Base-by-base conservation (phyloP, 1,140 invertebrate genomes). In the Neomicropteryx cornuta region DNA sequence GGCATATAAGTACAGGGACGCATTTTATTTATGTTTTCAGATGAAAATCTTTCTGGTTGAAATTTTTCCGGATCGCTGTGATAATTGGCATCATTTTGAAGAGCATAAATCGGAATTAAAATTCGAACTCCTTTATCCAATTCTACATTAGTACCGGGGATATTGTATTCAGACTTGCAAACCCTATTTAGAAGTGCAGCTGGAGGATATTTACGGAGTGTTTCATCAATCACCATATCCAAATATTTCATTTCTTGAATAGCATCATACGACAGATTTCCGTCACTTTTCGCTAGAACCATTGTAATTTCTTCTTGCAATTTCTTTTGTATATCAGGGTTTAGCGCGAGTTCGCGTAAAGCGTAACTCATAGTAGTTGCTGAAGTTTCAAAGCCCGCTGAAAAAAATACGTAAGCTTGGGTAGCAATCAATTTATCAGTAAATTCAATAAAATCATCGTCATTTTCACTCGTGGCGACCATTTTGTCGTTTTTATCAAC, bases 261-360 rank as follows among this genome's bases (percentile, higher is more conserved):
- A 24, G 48, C 47, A 11, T 62, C 57, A 39, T 62, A 66, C n/a
- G 43, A 51, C 5, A 61, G 29, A 34, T 56, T 38, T 5, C 53
- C 50, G 13, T 48, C 43, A 19, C 57, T 43, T 19, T 51, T 20
- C 17, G 19, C 34, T 21, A 50, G 19, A 21, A 50, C 48, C 13
- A 42, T 23, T 40, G 60, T 42, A 4, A 75, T 56, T 50, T 73
- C 70, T 19, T 60, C 43, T 33, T 52, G 46, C 1, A 71, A 38
- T 38, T 46, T 54, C 4, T 71, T 49, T 44, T 75, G 71, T 11
- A 60, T 42, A 8, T 68, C 58, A 3, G 55, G 64, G 48, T 73
- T 50, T 8, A 52, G 31, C 3, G 70, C 70, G 23, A 76, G 48
- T 32, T 55, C 47, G 39, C 70, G 66, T 2, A 56, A 38, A 3